Evolutionary conservation across 2,797 vertebrate genomes (phyloP).

Genomic region (Champsocephalus esox): DNA sequence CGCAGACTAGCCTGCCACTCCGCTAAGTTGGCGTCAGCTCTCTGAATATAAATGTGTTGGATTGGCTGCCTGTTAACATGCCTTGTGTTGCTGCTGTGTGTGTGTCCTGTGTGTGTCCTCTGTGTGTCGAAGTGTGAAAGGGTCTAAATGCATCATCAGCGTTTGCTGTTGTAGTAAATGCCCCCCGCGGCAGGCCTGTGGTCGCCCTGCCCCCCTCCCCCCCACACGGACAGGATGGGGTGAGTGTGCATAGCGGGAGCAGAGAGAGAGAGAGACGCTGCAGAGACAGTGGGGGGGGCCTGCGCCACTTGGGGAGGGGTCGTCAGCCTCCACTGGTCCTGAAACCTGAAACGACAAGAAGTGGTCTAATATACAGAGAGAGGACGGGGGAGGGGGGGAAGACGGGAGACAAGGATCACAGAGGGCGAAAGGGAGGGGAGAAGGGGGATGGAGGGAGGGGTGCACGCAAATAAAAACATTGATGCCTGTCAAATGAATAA

Average conservation of each 20-base stretch:
- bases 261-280: slow-evolving; percentile 89
- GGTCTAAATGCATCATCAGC: slow-evolving; percentile 79
- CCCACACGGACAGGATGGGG: slow-evolving; percentile 89
- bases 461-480: slow-evolving; percentile 50
- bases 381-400: slow-evolving; percentile 62
- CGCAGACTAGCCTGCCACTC: slow-evolving; percentile 73
- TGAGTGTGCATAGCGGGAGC: slow-evolving; percentile 90
- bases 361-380: slow-evolving; percentile 89
- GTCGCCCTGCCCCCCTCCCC: slow-evolving; percentile 86
- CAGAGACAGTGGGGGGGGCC: slow-evolving; percentile 87
- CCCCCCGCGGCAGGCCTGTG: slow-evolving; percentile 85
- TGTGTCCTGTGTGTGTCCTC: slow-evolving; percentile 5
- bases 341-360: slow-evolving; percentile 93
- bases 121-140: slow-evolving; percentile 47
- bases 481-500: slow-evolving; percentile 49
- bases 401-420: slow-evolving; percentile 68
- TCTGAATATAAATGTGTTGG: slow-evolving; percentile 79
- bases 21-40: slow-evolving; percentile 75
- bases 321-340: slow-evolving; percentile 91
- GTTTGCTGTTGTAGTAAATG: slow-evolving; percentile 90
- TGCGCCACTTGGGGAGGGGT: slow-evolving; percentile 88
- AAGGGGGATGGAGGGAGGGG: slow-evolving; percentile 66
- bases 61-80: slow-evolving; percentile 66
- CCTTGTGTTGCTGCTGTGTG: slow-evolving; percentile 65
- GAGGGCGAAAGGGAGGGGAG: slow-evolving; percentile 65